phyloP scores from a whole-genome alignment of 2,888 invertebrate species.

The Cordilura impudica region DNA sequence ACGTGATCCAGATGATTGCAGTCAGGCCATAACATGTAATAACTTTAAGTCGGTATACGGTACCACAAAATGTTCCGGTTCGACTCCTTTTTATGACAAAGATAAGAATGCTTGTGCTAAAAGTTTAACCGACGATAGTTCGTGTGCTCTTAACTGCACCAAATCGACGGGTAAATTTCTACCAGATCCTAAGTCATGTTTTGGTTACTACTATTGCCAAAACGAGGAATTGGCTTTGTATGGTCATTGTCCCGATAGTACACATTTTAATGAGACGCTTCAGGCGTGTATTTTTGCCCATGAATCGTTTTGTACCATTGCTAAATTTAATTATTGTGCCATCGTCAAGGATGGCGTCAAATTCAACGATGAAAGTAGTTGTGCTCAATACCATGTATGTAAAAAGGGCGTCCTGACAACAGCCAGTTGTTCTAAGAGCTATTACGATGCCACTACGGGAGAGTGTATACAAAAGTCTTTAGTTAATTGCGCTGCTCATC shows the following conservation, averaged over 20 bases:
- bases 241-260: constrained; percentile 62
- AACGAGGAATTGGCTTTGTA: constrained; percentile 13
- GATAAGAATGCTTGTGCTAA: constrained; percentile 46
- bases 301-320: constrained; percentile 62
- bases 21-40: constrained; percentile 68
- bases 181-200: constrained; percentile 68
- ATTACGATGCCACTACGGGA: constrained; percentile 63
- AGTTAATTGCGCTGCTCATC: constrained; percentile 66
- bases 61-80: constrained; percentile 61
- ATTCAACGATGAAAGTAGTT: constrained; percentile 67
- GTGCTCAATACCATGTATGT: constrained; percentile 67
- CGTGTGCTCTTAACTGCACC: constrained; percentile 65
- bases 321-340: constrained; percentile 66
- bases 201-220: constrained; percentile 69
- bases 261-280: constrained; percentile 63
- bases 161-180: constrained; percentile 64
- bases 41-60: constrained; percentile 48
- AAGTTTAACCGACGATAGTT: constrained; percentile 54
- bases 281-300: constrained; percentile 66
- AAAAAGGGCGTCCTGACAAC: constrained; percentile 15
- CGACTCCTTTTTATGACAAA: constrained; percentile 58
- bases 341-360: constrained; percentile 62
- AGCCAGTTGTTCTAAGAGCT: constrained; percentile 63
- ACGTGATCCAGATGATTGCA: constrained; percentile 72
- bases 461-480: constrained; percentile 64